Percentiles rank a stretch among this genome's conserved stretches.
These are phyloP conservation scores for Lissocephala sabroskyi DNA, from an alignment of 2,888 invertebrate species.

Conservation along the genomic window DNA sequence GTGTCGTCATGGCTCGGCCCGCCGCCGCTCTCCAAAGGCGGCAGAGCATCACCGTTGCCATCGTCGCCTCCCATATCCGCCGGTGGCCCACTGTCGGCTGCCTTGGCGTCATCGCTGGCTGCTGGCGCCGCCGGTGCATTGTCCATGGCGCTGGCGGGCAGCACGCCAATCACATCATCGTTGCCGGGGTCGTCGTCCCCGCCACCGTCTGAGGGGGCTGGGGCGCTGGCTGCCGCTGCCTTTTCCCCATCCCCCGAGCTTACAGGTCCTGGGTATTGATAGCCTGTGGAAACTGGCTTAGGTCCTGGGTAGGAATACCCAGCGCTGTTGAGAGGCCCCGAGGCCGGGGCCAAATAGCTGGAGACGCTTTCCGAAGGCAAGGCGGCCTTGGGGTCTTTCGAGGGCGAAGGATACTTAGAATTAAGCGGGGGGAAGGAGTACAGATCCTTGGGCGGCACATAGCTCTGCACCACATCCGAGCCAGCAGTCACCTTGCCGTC, in stretches of 20 bases:
- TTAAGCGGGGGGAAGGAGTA: constrained; percentile 70
- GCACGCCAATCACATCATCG: constrained; percentile 54
- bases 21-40: constrained; percentile 28
- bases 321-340: constrained; percentile 48
- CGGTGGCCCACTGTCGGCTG: neutral
- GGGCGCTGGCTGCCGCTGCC: constrained; percentile 48
- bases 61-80: constrained; percentile 7
- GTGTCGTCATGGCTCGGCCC: constrained; percentile 34
- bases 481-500: constrained; percentile 41
- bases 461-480: constrained; percentile 51
- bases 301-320: constrained; percentile 46
- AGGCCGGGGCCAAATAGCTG: constrained; percentile 69
- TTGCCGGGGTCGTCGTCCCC: constrained; percentile 39
- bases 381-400: constrained; percentile 53
- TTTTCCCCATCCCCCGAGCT: constrained; percentile 33
- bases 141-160: constrained; percentile 63
- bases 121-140: constrained; percentile 25
- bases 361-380: constrained; percentile 53
- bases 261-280: constrained; percentile 41
- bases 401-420: constrained; percentile 64
- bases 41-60: constrained; percentile 21
- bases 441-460: constrained; percentile 56
- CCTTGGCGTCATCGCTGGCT: constrained; percentile 18
- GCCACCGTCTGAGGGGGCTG: constrained; percentile 11
- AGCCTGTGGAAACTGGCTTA: constrained; percentile 22